Conservation (phyloP, 2,797 vertebrate species). For the Semotilus atromaculatus region DNA sequence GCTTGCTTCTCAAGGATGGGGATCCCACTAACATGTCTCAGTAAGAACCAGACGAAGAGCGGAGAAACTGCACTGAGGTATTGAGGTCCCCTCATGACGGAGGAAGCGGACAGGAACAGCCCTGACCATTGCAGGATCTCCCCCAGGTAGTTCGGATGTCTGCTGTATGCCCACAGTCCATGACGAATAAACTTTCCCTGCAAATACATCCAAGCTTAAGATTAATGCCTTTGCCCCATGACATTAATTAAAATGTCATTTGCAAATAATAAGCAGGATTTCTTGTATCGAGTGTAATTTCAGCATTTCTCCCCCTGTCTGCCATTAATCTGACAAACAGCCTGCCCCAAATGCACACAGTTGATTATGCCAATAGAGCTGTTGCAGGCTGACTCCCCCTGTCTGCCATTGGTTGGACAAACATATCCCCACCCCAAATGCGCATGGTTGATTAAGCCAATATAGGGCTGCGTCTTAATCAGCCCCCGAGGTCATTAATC, state of each 20-base stretch:
- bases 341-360: neutral
- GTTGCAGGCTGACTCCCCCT: neutral
- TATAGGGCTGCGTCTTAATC: too few species aligned
- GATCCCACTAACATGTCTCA: conserved; percentile 80
- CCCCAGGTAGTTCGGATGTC: conserved; percentile 84
- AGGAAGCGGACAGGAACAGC: conserved; percentile 81
- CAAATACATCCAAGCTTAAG: conserved; percentile 11
- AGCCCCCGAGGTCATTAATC: too few species aligned
- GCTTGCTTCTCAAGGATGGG: conserved; percentile 83
- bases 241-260: neutral
- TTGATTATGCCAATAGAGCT: neutral
- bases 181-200: conserved; percentile 84
- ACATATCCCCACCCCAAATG: too few species aligned
- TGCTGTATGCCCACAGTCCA: conserved; percentile 83
- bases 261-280: neutral
- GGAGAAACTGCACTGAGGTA: conserved; percentile 77
- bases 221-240: neutral
- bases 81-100: conserved; percentile 77
- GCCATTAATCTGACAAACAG: neutral
- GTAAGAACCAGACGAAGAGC: conserved; percentile 82
- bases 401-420: neutral
- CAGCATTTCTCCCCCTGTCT: neutral
- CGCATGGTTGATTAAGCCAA: too few species aligned
- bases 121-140: conserved; percentile 86
- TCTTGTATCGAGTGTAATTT: neutral